Evolutionary conservation across 2,113 vertebrate species (phyloP), one percentile per base, ranked within the genome.

Genomic region (Dasyornis broadbenti): DNA sequence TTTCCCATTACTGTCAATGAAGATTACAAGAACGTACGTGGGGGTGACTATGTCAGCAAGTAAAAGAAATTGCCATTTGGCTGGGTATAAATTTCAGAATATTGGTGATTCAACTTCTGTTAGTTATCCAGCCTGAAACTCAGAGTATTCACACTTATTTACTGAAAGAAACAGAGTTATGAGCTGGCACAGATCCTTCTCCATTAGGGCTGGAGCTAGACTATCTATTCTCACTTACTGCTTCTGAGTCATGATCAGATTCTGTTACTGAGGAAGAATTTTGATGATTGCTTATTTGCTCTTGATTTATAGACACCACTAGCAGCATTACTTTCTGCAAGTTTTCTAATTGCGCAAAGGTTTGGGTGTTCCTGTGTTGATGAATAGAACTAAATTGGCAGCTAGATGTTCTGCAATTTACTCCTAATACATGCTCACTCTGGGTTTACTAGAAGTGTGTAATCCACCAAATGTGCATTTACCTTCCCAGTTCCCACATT

Each of bases 231-330:
- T 82, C 6, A 6, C 49, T 82, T 82, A 79, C 23, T 91, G 49
- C 70, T 76, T 85, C 81, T 87, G 93, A 94, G 70, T 86, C 85
- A 65, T 82, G 83, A 86, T 76, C 68, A 86, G 75, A 86, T 88
- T 90, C 70, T 82, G 47, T 63, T 93, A 60, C 71, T 83, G 39
- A 61, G 52, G 68, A 86, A 95, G 71, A 96, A 94, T 94, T 83
- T 88, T 93, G 90, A 90, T 86, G 71, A 75, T 27, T 80, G 75
- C 80, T 94, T 96, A 76, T 92, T 91, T 93, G 71, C 63, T 64
- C 39, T 65, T 80, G 63, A 93, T 86, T 85, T 87, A 80, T 3
- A 90, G 39, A 66, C 54, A 73, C 19, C 33, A 47, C 52, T 79
- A 44, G 24, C 31, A 86, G 47, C 47, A 73, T 52, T 93, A 66